phyloP scores from a whole-genome alignment of 2,797 vertebrate species.

The Antrozous pallidus region DNA sequence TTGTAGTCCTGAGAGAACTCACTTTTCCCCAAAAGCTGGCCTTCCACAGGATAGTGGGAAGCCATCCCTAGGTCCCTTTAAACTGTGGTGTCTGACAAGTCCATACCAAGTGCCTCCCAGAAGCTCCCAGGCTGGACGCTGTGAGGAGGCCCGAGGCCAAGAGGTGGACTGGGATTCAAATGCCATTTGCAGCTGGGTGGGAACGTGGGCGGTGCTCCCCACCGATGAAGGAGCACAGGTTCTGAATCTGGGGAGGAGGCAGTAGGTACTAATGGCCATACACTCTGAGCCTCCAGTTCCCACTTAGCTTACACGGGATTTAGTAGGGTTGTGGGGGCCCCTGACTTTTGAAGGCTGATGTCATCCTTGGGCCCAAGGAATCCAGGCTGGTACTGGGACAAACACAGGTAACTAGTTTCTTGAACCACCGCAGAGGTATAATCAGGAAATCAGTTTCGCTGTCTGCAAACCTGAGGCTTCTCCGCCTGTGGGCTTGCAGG shows the following conservation, averaged over 20 bases:
- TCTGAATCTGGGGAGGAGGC: background rate
- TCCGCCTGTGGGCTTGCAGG: background rate
- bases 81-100: background rate
- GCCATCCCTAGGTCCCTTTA: background rate
- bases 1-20: background rate
- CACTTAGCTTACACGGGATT: background rate
- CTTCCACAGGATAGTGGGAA: background rate
- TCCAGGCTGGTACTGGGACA: background rate
- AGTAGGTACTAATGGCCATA: fast-evolving
- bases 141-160: background rate
- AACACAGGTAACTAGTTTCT: fast-evolving
- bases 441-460: background rate
- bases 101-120: background rate
- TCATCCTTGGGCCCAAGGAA: background rate
- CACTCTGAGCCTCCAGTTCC: background rate
- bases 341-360: background rate
- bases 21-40: background rate
- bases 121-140: background rate
- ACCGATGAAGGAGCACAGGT: fast-evolving
- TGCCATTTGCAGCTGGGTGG: background rate
- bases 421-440: background rate
- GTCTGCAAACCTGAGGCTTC: background rate
- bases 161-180: background rate
- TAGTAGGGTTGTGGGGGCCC: background rate
- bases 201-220: background rate